Evolutionary conservation across 1,140 invertebrate species (phyloP).

Genomic region (Maconellicoccus hirsutus): DNA sequence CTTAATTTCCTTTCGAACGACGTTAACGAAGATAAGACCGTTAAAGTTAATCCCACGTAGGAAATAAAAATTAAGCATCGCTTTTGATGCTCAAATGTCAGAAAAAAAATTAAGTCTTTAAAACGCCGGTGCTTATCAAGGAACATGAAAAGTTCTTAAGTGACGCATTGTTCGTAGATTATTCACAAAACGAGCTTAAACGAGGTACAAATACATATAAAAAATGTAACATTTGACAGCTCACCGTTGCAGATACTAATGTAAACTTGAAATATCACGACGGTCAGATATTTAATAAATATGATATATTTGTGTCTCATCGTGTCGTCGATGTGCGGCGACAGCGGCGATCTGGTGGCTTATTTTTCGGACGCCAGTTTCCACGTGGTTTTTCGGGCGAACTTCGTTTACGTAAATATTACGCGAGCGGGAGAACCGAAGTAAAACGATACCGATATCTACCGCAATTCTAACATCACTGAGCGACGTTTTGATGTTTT

Average conservation of each 20-base stretch:
- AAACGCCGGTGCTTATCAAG: too few relatives aligned
- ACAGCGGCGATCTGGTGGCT: background rate
- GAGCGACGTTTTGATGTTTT: conserved; percentile 6
- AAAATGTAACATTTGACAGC: too few relatives aligned
- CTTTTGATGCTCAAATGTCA: too few relatives aligned
- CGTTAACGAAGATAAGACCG: too few relatives aligned
- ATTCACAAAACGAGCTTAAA: too few relatives aligned
- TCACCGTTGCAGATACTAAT: background rate
- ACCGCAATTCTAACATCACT: conserved; percentile 7
- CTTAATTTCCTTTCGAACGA: too few relatives aligned
- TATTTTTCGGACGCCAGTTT: conserved; percentile 6
- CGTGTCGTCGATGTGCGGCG: background rate
- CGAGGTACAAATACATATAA: too few relatives aligned
- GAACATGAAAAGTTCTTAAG: too few relatives aligned
- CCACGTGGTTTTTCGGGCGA: background rate
- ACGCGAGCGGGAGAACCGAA: background rate
- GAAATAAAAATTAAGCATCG: too few relatives aligned
- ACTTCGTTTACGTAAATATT: background rate
- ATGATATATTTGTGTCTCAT: background rate
- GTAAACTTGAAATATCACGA: background rate
- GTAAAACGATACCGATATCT: conserved; percentile 8
- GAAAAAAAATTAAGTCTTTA: too few relatives aligned
- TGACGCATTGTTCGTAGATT: too few relatives aligned
- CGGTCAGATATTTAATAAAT: background rate
- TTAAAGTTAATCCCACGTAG: too few relatives aligned